Conservation (phyloP, 1,140 invertebrate species). For the Lasioglossum albipes region DNA sequence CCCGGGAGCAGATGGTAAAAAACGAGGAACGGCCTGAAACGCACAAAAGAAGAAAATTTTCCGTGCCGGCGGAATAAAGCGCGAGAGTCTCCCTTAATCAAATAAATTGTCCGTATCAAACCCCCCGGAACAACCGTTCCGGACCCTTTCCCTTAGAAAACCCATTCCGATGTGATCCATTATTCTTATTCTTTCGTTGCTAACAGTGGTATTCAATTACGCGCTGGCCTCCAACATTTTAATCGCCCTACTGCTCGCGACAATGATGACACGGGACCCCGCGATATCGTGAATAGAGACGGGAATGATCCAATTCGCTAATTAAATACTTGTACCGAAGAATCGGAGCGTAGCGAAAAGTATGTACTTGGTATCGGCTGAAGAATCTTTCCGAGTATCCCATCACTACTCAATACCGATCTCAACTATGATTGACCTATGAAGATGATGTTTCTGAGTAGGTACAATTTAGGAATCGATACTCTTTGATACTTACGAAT, state of each 20-base stretch:
- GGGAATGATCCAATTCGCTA: neutral
- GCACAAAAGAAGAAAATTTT: neutral
- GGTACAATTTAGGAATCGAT: no score
- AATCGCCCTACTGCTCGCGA: neutral
- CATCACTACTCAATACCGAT: no score
- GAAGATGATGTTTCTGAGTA: no score
- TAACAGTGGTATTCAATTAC: neutral
- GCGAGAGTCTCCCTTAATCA: neutral
- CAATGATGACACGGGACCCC: neutral
- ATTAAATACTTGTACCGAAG: no score
- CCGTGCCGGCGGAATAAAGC: neutral
- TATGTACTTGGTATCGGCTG: no score
- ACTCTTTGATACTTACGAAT: no score
- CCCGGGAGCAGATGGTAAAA: neutral
- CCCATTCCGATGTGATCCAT: neutral
- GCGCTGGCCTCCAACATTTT: neutral
- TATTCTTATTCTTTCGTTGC: neutral
- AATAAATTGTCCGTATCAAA: constrained; percentile 7
- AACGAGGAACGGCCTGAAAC: neutral
- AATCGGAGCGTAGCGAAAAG: no score
- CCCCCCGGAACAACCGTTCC: neutral
- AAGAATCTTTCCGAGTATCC: no score
- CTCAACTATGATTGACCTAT: no score
- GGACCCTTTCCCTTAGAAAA: neutral
- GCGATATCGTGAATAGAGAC: no score